phyloP scores from a whole-genome alignment of 2,113 vertebrate genomes.

The Perognathus longimembris region DNA sequence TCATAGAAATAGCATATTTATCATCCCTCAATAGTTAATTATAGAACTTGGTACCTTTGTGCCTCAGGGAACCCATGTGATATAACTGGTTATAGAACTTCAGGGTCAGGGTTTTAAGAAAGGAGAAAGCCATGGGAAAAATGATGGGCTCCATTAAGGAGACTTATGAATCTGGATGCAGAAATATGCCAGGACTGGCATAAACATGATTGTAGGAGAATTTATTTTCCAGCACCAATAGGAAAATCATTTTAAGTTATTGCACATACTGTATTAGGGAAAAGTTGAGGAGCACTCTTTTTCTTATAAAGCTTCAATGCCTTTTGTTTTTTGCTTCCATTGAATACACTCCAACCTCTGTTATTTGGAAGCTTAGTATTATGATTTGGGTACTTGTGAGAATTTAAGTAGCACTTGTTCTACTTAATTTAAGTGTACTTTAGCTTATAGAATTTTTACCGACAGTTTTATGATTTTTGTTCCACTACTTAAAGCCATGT shows the following conservation, averaged over 20 bases:
- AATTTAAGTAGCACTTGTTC: constrained; percentile 23
- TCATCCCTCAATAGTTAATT: constrained; percentile 68
- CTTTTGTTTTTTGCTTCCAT: constrained; percentile 55
- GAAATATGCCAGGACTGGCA: constrained; percentile 48
- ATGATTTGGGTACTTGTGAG: constrained; percentile 52
- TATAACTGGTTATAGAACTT: constrained; percentile 70
- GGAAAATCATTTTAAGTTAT: constrained; percentile 72
- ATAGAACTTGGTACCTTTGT: constrained; percentile 76
- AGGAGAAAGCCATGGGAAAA: constrained; percentile 69
- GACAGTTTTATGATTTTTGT: background rate
- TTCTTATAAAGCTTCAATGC: constrained; percentile 47
- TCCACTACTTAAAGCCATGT: constrained; percentile 38
- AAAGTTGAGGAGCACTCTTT: constrained; percentile 21
- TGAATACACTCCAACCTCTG: constrained; percentile 47
- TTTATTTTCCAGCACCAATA: constrained; percentile 58
- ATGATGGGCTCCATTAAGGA: constrained; percentile 54
- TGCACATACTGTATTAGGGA: constrained; percentile 50
- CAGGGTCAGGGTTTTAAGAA: constrained; percentile 68
- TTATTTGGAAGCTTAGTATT: constrained; percentile 49
- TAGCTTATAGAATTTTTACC: background rate
- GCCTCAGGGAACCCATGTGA: constrained; percentile 76
- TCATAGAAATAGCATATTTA: constrained; percentile 72
- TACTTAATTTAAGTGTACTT: constrained; percentile 24
- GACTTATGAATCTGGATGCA: constrained; percentile 69
- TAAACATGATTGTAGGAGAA: constrained; percentile 46